A percentile compares a stretch with the other conserved stretches of the same genome.
Conservation (phyloP, 2,888 invertebrate genomes). For the Amphipyra berbera region DNA sequence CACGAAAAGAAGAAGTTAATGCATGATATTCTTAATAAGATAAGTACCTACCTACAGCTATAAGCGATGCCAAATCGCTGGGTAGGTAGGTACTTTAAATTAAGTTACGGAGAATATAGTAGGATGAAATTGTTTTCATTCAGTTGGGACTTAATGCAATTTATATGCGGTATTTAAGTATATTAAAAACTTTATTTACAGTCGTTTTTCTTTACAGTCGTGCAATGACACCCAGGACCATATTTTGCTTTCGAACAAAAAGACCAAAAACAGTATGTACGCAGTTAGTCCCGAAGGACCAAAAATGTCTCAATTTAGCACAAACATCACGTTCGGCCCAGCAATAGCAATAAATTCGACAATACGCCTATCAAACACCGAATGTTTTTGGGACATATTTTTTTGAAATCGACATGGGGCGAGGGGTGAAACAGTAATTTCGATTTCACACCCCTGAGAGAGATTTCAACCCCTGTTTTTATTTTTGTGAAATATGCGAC, state of each 20-base stretch:
- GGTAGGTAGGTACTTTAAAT: too few species aligned
- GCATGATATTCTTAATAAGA: too few species aligned
- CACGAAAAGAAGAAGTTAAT: too few species aligned
- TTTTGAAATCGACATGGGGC: constrained; percentile 62
- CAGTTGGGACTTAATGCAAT: too few species aligned
- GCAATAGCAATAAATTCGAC: constrained; percentile 58
- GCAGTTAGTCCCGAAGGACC: constrained; percentile 17
- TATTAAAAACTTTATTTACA: too few species aligned
- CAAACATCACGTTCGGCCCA: constrained; percentile 50
- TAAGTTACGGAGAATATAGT: too few species aligned
- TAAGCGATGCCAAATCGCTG: too few species aligned
- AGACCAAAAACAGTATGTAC: constrained; percentile 12
- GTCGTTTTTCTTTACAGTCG: too few species aligned
- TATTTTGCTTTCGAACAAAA: constrained; percentile 1
- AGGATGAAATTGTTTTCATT: too few species aligned
- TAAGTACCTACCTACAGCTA: too few species aligned
- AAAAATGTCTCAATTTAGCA: constrained; percentile 48
- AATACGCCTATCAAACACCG: constrained; percentile 57
- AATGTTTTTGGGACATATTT: constrained; percentile 63
- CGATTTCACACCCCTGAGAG: constrained; percentile 71
- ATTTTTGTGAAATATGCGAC: constrained; percentile 66
- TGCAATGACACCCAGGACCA: too few species aligned
- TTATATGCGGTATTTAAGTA: too few species aligned
- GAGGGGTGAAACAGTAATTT: constrained; percentile 65
- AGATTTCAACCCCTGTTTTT: constrained; percentile 69